Evolutionary conservation across 2,888 invertebrate species (phyloP).

Genomic region (Caenorhabditis imperialis): DNA sequence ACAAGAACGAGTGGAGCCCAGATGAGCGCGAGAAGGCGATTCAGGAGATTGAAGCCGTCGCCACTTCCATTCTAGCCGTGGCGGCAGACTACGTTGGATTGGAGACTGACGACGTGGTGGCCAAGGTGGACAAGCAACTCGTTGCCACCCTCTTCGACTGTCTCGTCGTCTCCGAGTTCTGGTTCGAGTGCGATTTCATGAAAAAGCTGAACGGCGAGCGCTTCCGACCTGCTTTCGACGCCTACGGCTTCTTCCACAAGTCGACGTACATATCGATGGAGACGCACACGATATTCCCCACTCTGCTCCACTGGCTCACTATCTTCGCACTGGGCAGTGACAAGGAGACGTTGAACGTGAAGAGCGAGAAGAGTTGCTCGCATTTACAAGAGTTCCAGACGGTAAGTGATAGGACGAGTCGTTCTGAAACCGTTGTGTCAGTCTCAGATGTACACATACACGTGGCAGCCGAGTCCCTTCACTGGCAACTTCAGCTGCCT

Average conservation of each 20-base stretch:
- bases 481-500: constrained; percentile 65
- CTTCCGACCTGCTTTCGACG: constrained; percentile 12
- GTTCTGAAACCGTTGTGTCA: no score
- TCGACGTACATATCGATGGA: constrained; percentile 54
- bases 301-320: constrained; percentile 44
- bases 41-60: constrained; percentile 54
- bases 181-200: constrained; percentile 54
- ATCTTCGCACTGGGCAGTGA: constrained; percentile 56
- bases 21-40: constrained; percentile 31
- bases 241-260: constrained; percentile 35
- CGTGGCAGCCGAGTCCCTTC: constrained; percentile 68
- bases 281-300: constrained; percentile 34
- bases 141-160: constrained; percentile 63
- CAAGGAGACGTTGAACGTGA: constrained; percentile 59
- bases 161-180: constrained; percentile 48
- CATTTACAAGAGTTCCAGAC: constrained; percentile 54
- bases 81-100: constrained; percentile 59
- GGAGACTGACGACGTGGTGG: constrained; percentile 26
- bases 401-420: constrained; percentile 42
- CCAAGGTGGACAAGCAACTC: constrained; percentile 60
- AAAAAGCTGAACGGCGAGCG: constrained; percentile 44
- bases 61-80: constrained; percentile 41
- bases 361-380: constrained; percentile 55
- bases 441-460: constrained; percentile 66
- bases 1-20: constrained; percentile 44